Conservation (phyloP, 2,113 vertebrate species). For the Steatornis caripensis region DNA sequence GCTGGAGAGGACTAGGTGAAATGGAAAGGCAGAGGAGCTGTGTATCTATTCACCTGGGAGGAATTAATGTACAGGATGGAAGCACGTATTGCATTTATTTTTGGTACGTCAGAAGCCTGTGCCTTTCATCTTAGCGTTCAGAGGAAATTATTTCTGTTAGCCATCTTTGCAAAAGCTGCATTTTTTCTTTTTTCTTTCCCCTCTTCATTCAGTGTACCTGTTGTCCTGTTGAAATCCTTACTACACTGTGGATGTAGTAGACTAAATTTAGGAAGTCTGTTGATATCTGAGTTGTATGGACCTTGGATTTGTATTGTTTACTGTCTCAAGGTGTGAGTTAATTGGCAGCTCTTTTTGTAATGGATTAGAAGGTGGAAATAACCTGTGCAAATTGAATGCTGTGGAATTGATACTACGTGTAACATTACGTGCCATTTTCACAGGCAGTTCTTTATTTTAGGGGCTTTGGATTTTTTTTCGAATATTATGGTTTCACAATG, state of each 20-base stretch:
- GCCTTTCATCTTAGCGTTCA: background rate
- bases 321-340: background rate
- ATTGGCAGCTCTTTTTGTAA: background rate
- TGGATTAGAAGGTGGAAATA: background rate
- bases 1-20: background rate
- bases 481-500: background rate
- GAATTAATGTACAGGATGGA: background rate
- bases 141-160: background rate
- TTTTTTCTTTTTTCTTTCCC: background rate
- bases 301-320: background rate
- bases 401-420: background rate
- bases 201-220: background rate
- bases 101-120: background rate
- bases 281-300: fast-evolving
- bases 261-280: background rate
- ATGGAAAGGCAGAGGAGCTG: background rate
- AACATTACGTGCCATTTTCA: background rate
- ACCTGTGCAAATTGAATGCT: background rate
- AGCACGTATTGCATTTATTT: background rate
- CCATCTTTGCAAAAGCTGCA: background rate
- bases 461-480: background rate
- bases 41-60: background rate
- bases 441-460: background rate
- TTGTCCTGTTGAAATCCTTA: background rate
- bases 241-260: background rate